Evolutionary conservation across 2,888 invertebrate species (phyloP).

Genomic region (Plutella xylostella): DNA sequence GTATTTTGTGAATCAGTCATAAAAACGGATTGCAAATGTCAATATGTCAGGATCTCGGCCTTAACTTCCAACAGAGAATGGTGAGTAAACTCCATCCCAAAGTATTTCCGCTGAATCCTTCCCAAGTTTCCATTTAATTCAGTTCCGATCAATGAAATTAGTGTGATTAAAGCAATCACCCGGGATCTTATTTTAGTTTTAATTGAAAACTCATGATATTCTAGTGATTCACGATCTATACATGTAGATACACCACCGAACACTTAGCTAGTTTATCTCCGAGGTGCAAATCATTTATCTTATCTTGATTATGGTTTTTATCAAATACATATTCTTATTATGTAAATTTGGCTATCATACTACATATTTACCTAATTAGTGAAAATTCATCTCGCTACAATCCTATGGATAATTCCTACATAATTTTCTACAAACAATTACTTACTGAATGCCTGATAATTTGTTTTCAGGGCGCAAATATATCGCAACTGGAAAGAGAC

Average conservation of each 20-base stretch:
- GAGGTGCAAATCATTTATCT: not conserved
- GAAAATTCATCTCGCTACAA: no score
- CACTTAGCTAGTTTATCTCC: not conserved
- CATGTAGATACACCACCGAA: not conserved
- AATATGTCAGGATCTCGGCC: slow-evolving; percentile 71
- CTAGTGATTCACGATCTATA: not conserved
- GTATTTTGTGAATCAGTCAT: slow-evolving; percentile 5
- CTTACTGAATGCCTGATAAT: not conserved
- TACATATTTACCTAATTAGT: no score
- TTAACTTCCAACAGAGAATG: slow-evolving; percentile 71
- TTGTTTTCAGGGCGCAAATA: slow-evolving; percentile 93
- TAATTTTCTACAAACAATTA: no score
- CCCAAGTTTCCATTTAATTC: no score
- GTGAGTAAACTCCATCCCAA: slow-evolving; percentile 29
- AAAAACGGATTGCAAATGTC: slow-evolving; percentile 66
- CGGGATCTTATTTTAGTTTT: not conserved
- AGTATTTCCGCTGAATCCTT: no score
- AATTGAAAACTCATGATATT: not conserved
- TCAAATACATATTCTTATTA: no score
- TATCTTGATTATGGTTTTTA: not conserved
- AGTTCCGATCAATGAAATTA: no score
- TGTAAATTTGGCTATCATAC: no score
- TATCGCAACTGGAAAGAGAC: slow-evolving; percentile 99
- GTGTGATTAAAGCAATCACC: no score
- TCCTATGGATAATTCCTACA: no score